phyloP scores from a whole-genome alignment of 1,140 invertebrate genomes.

The Apolygus lucorum region DNA sequence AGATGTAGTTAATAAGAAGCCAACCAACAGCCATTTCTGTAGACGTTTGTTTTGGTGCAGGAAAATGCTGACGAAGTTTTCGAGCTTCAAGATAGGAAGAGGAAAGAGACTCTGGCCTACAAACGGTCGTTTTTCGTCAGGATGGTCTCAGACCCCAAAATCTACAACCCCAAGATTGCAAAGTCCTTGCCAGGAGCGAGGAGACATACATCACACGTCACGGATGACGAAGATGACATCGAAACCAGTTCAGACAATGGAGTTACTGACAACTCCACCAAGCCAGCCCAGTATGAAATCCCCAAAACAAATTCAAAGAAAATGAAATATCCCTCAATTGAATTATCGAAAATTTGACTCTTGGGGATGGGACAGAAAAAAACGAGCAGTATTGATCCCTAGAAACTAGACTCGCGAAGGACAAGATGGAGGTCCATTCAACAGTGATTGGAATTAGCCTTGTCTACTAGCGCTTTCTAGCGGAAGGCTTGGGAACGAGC shows the following conservation, averaged over 20 bases:
- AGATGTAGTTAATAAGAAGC: too few species aligned
- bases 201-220: constrained; percentile 37
- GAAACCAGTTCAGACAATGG: constrained; percentile 25
- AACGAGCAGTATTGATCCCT: too few species aligned
- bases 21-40: too few species aligned
- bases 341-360: constrained; percentile 5
- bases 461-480: too few species aligned
- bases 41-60: constrained; percentile 40
- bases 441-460: too few species aligned
- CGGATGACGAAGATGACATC: constrained; percentile 30
- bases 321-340: background rate
- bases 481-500: too few species aligned
- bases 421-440: too few species aligned
- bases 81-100: constrained; percentile 56
- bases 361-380: too few species aligned
- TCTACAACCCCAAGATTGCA: constrained; percentile 82
- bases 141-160: constrained; percentile 94
- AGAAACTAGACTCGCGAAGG: too few species aligned
- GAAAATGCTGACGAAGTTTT: constrained; percentile 58
- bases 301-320: background rate
- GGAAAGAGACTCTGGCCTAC: constrained; percentile 66
- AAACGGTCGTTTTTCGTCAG: constrained; percentile 92
- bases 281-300: background rate
- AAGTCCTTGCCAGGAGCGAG: constrained; percentile 51
- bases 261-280: background rate